Conservation (phyloP, 2,888 invertebrate genomes). For the Pyrrhia umbra region DNA sequence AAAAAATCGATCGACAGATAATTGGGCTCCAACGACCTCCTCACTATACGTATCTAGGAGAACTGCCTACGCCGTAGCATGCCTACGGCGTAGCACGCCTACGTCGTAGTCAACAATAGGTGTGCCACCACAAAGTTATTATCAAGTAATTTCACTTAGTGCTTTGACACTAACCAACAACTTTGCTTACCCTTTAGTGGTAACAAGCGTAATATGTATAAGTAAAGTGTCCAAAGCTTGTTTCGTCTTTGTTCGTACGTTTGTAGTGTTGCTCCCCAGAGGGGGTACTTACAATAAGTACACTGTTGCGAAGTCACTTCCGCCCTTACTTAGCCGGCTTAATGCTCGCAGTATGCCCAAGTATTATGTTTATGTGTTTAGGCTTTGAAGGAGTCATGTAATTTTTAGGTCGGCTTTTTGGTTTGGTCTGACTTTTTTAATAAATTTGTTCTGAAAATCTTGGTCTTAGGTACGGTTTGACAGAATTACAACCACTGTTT, state of each 20-base stretch:
- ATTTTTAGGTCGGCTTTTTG: background rate
- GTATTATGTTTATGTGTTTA: conserved; percentile 37
- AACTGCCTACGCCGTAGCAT: conserved; percentile 12
- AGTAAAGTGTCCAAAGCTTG: conserved; percentile 28
- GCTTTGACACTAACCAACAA: conserved; percentile 25
- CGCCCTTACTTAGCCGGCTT: conserved; percentile 49
- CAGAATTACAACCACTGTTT: too few relatives aligned
- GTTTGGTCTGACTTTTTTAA: background rate
- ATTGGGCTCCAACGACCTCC: background rate
- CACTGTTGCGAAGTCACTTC: conserved; percentile 47
- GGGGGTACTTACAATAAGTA: conserved; percentile 42
- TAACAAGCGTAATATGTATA: conserved; percentile 26
- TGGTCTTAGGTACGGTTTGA: background rate
- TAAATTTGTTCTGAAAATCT: background rate
- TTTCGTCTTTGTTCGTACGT: conserved; percentile 42
- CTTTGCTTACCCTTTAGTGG: conserved; percentile 12
- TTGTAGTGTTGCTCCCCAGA: conserved; percentile 33
- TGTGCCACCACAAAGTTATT: background rate
- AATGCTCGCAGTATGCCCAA: conserved; percentile 21
- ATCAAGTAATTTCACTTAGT: conserved; percentile 3
- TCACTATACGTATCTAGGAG: too few relatives aligned
- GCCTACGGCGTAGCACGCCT: conserved; percentile 22
- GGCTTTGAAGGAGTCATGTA: conserved; percentile 2
- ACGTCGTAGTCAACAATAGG: conserved; percentile 27
- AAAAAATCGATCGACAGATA: background rate